These are phyloP conservation scores for Tetanocera ferruginea DNA, from an alignment of 2,888 invertebrate species.

Conservation along the genomic window DNA sequence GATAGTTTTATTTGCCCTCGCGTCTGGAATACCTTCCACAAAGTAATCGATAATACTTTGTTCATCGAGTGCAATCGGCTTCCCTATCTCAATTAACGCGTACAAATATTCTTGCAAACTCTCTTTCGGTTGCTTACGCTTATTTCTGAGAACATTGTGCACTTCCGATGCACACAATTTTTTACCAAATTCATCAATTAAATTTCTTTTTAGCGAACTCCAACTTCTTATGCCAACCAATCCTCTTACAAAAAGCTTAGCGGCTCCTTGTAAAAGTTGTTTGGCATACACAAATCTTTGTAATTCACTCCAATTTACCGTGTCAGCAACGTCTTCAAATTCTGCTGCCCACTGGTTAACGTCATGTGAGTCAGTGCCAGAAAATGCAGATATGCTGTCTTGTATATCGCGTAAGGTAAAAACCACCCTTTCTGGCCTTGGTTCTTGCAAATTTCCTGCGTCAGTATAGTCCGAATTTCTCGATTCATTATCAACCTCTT, in stretches of 20 bases:
- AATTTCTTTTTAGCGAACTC: slow-evolving; percentile 23
- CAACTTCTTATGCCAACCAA: slow-evolving; percentile 23
- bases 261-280: slow-evolving; percentile 37
- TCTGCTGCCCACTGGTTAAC: neutral
- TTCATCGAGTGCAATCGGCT: too few species aligned
- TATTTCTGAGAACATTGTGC: neutral
- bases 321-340: slow-evolving; percentile 40
- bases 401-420: too few species aligned
- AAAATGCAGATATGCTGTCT: too few species aligned
- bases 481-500: too few species aligned
- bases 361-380: too few species aligned
- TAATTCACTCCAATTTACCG: slow-evolving; percentile 38
- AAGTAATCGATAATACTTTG: slow-evolving; percentile 1
- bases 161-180: slow-evolving; percentile 25
- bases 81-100: neutral
- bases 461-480: too few species aligned
- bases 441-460: too few species aligned
- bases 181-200: slow-evolving; percentile 36
- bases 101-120: neutral
- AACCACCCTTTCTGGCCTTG: too few species aligned
- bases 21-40: slow-evolving; percentile 36
- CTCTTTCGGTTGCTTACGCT: neutral
- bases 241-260: slow-evolving; percentile 38
- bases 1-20: slow-evolving; percentile 18
- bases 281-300: slow-evolving; percentile 42